phyloP scores from a whole-genome alignment of 2,888 invertebrate species.

The Salticus scenicus region DNA sequence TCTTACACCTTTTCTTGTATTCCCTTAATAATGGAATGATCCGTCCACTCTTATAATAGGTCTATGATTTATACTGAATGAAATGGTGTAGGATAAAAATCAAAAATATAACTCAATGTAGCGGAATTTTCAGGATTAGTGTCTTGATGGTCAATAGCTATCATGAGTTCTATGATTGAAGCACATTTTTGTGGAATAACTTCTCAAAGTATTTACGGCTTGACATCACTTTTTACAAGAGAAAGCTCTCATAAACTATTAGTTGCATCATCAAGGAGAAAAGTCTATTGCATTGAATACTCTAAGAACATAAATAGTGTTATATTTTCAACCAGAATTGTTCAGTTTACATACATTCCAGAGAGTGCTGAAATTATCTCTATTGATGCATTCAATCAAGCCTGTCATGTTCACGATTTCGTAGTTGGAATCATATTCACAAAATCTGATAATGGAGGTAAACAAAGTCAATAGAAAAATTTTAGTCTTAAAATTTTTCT shows the following conservation, averaged over 20 bases:
- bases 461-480: no score
- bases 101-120: no score
- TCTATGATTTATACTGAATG: no score
- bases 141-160: no score
- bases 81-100: no score
- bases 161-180: constrained; percentile 77
- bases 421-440: constrained; percentile 82
- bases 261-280: constrained; percentile 80
- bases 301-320: constrained; percentile 75
- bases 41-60: no score
- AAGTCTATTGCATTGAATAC: constrained; percentile 81
- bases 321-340: constrained; percentile 79
- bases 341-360: constrained; percentile 82
- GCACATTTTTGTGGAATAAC: constrained; percentile 82
- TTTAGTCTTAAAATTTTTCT: no score
- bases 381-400: constrained; percentile 81
- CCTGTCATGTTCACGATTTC: constrained; percentile 79
- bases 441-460: no score
- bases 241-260: constrained; percentile 79
- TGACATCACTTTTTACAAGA: constrained; percentile 79
- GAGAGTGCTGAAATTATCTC: constrained; percentile 83
- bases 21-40: no score
- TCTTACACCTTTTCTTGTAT: no score
- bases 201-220: constrained; percentile 82
- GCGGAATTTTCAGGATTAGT: no score